phyloP scores from a whole-genome alignment of 30 jellyfish, hydroid and myxozoan species.

The Haliclystus octoradiatus region DNA sequence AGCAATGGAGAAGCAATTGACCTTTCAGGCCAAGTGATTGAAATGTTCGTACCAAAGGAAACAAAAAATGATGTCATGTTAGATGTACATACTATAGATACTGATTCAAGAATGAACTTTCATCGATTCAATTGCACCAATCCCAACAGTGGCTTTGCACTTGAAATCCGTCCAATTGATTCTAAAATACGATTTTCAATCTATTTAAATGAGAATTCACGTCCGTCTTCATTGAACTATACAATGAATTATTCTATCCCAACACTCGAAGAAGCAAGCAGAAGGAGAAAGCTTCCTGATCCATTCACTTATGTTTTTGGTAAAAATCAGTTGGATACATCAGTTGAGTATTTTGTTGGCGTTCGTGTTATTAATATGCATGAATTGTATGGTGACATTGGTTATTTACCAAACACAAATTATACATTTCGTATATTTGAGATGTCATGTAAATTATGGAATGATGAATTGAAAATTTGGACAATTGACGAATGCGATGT shows the following conservation, averaged over 20 bases:
- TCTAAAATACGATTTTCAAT: slow-evolving; percentile 22
- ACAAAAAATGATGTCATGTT: slow-evolving; percentile 40
- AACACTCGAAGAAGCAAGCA: slow-evolving; percentile 35
- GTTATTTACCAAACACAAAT: slow-evolving; percentile 44
- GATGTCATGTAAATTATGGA: slow-evolving; percentile 79
- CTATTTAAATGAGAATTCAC: slow-evolving; percentile 30
- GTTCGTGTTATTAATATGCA: slow-evolving; percentile 26
- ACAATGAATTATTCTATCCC: slow-evolving; percentile 34
- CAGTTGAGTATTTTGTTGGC: slow-evolving; percentile 84
- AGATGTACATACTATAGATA: slow-evolving; percentile 30
- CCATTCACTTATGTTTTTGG: slow-evolving; percentile 38
- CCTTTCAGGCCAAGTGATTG: slow-evolving; percentile 72
- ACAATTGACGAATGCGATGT: slow-evolving; percentile 75
- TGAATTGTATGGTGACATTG: slow-evolving; percentile 36
- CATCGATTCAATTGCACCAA: slow-evolving; percentile 69
- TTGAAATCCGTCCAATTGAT: slow-evolving; percentile 78
- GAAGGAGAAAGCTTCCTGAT: slow-evolving; percentile 44
- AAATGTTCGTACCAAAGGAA: slow-evolving; percentile 72
- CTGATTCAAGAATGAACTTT: slow-evolving; percentile 26
- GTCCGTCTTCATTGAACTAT: slow-evolving; percentile 45
- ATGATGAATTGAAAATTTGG: slow-evolving; percentile 61
- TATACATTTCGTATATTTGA: slow-evolving; percentile 66
- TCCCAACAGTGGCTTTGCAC: slow-evolving; percentile 35
- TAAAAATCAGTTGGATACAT: slow-evolving; percentile 39
- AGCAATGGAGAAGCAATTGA: slow-evolving; percentile 68